phyloP scores from a whole-genome alignment of 2,113 vertebrate species.

The Rhagologus leucostigma region DNA sequence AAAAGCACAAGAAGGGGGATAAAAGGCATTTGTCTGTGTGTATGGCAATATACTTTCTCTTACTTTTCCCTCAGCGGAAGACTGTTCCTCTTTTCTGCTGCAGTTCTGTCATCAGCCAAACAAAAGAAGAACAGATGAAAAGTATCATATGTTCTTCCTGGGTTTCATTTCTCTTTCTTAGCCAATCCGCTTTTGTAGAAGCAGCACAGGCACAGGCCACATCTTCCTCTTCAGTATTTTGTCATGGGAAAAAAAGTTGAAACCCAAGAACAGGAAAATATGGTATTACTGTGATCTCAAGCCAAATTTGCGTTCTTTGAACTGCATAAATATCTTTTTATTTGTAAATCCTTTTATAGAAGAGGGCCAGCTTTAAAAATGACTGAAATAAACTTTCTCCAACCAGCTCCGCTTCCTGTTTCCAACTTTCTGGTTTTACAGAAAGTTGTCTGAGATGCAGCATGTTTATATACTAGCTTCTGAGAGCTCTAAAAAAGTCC shows the following conservation, averaged over 20 bases:
- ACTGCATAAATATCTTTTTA: background rate
- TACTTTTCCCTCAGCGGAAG: background rate
- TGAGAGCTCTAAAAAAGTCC: background rate
- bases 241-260: constrained; percentile 3
- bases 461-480: background rate
- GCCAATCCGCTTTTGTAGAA: background rate
- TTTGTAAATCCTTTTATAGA: constrained; percentile 41
- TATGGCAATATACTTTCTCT: background rate
- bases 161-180: background rate
- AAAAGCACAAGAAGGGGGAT: background rate
- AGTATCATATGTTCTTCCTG: background rate
- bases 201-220: background rate
- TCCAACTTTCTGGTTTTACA: constrained; percentile 1
- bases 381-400: constrained; percentile 17
- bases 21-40: background rate
- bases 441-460: background rate
- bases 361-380: background rate
- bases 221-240: constrained; percentile 12
- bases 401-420: background rate
- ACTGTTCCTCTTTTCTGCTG: background rate
- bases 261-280: constrained; percentile 3
- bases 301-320: constrained; percentile 4
- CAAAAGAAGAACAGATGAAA: background rate
- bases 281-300: background rate
- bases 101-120: background rate